These are phyloP conservation scores for Euura saliciscinereae DNA, from an alignment of 1,140 invertebrate species.

Conservation along the genomic window DNA sequence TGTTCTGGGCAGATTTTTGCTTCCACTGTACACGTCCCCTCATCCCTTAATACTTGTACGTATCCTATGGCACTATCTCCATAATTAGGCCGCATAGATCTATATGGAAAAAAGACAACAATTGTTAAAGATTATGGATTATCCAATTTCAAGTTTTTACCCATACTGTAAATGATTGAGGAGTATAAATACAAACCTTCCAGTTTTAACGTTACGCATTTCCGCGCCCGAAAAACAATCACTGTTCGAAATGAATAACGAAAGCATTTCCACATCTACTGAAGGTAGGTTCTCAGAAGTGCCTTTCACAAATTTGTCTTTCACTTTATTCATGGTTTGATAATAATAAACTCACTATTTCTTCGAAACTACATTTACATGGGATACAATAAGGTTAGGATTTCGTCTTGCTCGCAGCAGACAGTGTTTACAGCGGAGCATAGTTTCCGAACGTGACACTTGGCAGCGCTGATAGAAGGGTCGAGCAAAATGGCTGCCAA, in stretches of 20 bases:
- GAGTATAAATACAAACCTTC: background rate
- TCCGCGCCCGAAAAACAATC: background rate
- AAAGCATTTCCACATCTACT: background rate
- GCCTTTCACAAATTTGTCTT: background rate
- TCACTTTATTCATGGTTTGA: background rate
- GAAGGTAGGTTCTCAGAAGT: background rate
- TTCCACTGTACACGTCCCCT: conserved; percentile 33
- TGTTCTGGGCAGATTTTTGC: conserved; percentile 36
- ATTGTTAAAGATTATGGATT: background rate
- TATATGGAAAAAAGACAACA: conserved; percentile 15
- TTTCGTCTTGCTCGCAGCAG: background rate
- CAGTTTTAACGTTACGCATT: background rate
- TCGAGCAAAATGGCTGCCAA: background rate
- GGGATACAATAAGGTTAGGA: background rate
- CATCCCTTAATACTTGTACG: conserved; percentile 32
- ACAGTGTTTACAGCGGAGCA: background rate
- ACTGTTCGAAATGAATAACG: background rate
- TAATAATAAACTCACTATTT: background rate
- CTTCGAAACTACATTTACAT: background rate
- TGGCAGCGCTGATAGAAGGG: too few species aligned
- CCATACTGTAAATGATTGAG: background rate
- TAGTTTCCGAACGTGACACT: background rate
- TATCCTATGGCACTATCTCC: conserved; percentile 40
- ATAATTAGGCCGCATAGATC: conserved; percentile 25
- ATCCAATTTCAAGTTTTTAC: background rate